Percentiles rank a stretch among this genome's conserved stretches.
These are phyloP conservation scores for Planococcus citri DNA, from an alignment of 1,140 invertebrate species.

Conservation along the genomic window DNA sequence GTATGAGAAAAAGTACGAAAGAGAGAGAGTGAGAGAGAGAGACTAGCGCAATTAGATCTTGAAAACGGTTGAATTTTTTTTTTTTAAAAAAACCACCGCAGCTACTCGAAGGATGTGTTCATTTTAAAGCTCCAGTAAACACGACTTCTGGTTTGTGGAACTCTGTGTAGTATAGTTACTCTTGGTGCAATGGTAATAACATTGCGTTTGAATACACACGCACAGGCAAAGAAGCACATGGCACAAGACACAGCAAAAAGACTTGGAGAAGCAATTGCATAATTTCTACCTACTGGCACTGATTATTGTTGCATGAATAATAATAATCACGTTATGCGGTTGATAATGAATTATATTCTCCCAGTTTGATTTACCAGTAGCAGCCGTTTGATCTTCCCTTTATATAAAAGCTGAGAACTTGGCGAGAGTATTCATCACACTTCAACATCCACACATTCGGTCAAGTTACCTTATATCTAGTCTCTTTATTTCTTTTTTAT, in stretches of 20 bases:
- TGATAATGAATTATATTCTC: slow-evolving; percentile 15
- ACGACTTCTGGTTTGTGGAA: slow-evolving; percentile 6
- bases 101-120: not conserved
- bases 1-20: too few relatives aligned
- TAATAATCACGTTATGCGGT: slow-evolving; percentile 11
- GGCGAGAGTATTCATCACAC: too few relatives aligned
- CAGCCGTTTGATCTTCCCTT: not conserved
- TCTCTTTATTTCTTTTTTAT: too few relatives aligned
- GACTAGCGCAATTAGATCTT: not conserved
- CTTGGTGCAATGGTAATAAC: not conserved
- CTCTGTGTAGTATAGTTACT: not conserved
- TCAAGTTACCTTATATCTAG: too few relatives aligned
- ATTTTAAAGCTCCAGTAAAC: slow-evolving; percentile 7
- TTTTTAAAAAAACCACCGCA: not conserved
- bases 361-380: not conserved
- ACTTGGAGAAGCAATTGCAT: not conserved
- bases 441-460: too few relatives aligned
- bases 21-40: too few relatives aligned
- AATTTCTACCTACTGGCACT: not conserved
- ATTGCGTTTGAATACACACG: not conserved
- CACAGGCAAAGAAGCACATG: too few relatives aligned
- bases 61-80: not conserved
- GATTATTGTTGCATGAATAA: slow-evolving; percentile 17
- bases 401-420: not conserved
- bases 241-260: too few relatives aligned